Evolutionary conservation across 2,113 vertebrate genomes (phyloP), one percentile per base, ranked within the genome.

Genomic region (Ploceus nigricollis): DNA sequence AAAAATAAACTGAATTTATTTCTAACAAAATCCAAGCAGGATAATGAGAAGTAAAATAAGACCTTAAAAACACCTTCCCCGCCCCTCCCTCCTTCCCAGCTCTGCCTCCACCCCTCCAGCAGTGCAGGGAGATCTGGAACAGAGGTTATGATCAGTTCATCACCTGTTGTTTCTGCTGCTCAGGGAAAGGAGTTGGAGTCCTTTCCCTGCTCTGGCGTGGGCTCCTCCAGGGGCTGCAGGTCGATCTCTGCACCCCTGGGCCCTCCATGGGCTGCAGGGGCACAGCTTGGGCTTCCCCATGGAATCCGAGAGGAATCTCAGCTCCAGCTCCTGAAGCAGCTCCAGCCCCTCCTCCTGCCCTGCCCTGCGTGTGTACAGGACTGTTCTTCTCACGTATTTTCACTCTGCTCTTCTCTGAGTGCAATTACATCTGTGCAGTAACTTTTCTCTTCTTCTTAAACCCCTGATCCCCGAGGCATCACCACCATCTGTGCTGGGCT

Each of bases 401-500:
- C 53, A 44, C 25, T 44, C 44, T 42, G 21, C 44, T 50, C 44
- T 50, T 42, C 51, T 35, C 61, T 37, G 17, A 57, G 11, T 31
- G 44, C 31, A 58, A 37, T 58, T 44, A 27, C 27, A 27, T 21
- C 51, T 24, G 7, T 0, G 0, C 31, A 76, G 44, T 18, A 50
- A 50, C 13, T 28, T 19, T 65, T 56, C 47, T 37, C 27, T 58
- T 66, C 53, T 27, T 4, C 53, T 57, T 37, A 60, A 77, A 60
- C 22, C 53, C 37, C 7, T 17, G 17, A 58, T 35, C 15, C 33
- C 15, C 0, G 0, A 42, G 44, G 35, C 35, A 17, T 51, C 44
- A 31, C 30, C 42, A 24, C 13, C 6, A 9, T 11, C 31, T 17
- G 44, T 14, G 21, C 71, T 76, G 42, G 12, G 50, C 60, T n/a